phyloP scores from a whole-genome alignment of 1,140 invertebrate species.

The Anoplophora glabripennis region DNA sequence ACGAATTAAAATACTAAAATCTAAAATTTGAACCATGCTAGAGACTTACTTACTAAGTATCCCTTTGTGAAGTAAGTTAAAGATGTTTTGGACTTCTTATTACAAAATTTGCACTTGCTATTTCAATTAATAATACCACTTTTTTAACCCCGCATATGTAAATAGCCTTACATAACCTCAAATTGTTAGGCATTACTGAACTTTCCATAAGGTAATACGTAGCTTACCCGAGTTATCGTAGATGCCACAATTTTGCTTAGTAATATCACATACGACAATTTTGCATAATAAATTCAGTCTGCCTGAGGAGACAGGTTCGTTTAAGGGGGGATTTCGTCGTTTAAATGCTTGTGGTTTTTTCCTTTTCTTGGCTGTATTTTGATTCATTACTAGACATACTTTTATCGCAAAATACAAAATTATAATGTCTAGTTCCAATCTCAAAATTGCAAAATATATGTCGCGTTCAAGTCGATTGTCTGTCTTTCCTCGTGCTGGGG shows the following conservation, averaged over 20 bases:
- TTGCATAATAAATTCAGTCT: slow-evolving; percentile 7
- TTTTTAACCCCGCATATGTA: too few species aligned
- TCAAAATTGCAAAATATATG: too few species aligned
- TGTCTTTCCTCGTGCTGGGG: too few species aligned
- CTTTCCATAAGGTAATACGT: background rate
- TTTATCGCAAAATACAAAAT: too few species aligned
- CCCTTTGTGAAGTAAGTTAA: background rate
- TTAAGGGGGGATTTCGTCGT: too few species aligned
- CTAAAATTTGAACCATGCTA: background rate
- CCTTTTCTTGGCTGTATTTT: too few species aligned
- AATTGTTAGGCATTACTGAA: background rate
- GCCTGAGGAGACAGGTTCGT: too few species aligned
- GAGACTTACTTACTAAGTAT: slow-evolving; percentile 1
- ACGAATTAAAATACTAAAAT: slow-evolving; percentile 1
- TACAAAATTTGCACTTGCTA: background rate
- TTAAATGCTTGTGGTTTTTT: too few species aligned
- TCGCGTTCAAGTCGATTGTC: too few species aligned
- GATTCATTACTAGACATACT: too few species aligned
- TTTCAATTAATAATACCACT: background rate
- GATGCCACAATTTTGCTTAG: slow-evolving; percentile 8
- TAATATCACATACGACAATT: slow-evolving; percentile 13
- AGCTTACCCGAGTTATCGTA: slow-evolving; percentile 2
- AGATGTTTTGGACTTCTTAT: slow-evolving; percentile 3
- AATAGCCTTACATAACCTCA: background rate
- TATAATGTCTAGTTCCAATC: too few species aligned